A percentile compares a stretch with the other conserved stretches of the same genome.
These are phyloP conservation scores for Megastigmus dorsalis DNA, from an alignment of 2,888 invertebrate species.

Conservation along the genomic window DNA sequence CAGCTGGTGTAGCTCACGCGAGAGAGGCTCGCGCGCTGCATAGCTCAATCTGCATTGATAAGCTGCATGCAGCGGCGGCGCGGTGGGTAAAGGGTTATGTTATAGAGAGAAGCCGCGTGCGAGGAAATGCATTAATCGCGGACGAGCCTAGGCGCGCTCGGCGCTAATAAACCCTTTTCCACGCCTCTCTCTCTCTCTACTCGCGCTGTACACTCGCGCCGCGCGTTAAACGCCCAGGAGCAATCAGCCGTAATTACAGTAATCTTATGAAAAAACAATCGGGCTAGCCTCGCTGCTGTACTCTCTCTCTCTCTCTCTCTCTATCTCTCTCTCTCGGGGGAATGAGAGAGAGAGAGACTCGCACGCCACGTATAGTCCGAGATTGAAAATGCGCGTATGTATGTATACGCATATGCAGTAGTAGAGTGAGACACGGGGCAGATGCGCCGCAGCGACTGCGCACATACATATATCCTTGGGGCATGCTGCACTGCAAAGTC, in stretches of 20 bases:
- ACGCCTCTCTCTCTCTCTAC: not conserved
- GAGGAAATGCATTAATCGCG: conserved; percentile 10
- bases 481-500: no score
- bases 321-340: no score
- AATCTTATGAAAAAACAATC: conserved; percentile 17
- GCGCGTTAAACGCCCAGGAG: not conserved
- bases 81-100: not conserved
- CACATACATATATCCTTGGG: no score
- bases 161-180: conserved; percentile 13
- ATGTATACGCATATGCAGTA: no score
- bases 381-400: no score
- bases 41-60: not conserved
- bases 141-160: not conserved
- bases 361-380: not conserved
- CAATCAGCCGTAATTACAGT: conserved; percentile 13
- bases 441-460: no score
- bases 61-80: not conserved
- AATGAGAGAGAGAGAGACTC: not conserved
- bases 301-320: no score
- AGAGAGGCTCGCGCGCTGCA: not conserved
- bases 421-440: no score
- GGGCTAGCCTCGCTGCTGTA: not conserved
- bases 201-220: not conserved
- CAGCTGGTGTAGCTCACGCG: no score
- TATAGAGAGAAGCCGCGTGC: not conserved